Evolutionary conservation across 1,140 invertebrate genomes (phyloP).

Genomic region (Lycorma delicatula): DNA sequence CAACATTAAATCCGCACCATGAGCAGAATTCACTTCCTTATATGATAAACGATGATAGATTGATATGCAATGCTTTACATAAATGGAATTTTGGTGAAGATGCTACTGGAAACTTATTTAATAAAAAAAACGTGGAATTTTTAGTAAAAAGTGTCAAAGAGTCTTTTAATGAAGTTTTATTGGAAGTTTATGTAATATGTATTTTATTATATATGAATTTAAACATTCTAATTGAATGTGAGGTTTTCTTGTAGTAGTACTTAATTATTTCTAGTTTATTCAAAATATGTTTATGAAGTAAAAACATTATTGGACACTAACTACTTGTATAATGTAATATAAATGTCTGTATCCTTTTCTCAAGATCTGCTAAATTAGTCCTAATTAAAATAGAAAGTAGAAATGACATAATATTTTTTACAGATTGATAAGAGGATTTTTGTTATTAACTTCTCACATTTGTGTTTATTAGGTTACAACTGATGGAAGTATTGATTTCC

Average conservation of each 20-base stretch:
- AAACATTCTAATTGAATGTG: background rate
- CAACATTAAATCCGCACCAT: conserved; percentile 84
- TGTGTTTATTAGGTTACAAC: conserved; percentile 65
- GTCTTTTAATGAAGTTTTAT: background rate
- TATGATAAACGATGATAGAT: conserved; percentile 78
- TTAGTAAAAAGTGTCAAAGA: conserved; percentile 32
- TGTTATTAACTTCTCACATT: background rate
- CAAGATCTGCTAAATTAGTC: too few relatives aligned
- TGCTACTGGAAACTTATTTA: conserved; percentile 72
- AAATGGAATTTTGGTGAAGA: conserved; percentile 83
- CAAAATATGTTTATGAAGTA: background rate
- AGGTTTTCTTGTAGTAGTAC: background rate
- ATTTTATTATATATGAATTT: background rate
- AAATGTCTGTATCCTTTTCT: too few relatives aligned
- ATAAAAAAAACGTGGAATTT: conserved; percentile 51
- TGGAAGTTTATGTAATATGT: background rate
- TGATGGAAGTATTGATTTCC: conserved; percentile 89
- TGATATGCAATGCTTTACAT: conserved; percentile 64
- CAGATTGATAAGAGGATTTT: background rate
- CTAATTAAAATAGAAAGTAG: background rate
- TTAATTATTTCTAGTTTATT: background rate
- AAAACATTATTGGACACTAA: background rate
- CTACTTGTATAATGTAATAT: too few relatives aligned
- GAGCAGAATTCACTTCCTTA: conserved; percentile 64
- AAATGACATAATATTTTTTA: background rate